Percentiles rank a stretch among this genome's conserved stretches.
Evolutionary conservation across 2,888 invertebrate genomes (phyloP).

Genomic region (Hypena proboscidalis): DNA sequence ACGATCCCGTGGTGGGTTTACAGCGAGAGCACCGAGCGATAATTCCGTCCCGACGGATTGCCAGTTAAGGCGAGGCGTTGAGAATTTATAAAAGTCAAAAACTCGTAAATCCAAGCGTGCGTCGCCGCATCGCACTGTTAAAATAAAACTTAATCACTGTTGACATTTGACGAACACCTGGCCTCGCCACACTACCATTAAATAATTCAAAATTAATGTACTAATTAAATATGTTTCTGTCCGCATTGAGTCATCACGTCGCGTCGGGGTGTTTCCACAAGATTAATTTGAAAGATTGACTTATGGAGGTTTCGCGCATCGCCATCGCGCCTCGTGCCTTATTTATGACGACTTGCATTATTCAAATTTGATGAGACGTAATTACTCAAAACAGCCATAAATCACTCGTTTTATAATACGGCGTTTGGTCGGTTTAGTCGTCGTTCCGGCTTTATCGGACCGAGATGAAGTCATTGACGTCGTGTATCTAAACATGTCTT

Average conservation of each 20-base stretch:
- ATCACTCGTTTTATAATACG: constrained; percentile 77
- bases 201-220: constrained; percentile 81
- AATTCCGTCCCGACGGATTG: constrained; percentile 72
- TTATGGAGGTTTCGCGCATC: constrained; percentile 75
- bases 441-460: constrained; percentile 60
- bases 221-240: constrained; percentile 81
- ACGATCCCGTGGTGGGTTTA: constrained; percentile 72
- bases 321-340: constrained; percentile 63
- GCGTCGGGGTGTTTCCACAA: constrained; percentile 67
- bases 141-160: constrained; percentile 81
- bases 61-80: constrained; percentile 77
- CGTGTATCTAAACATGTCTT: constrained; percentile 63
- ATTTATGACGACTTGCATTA: constrained; percentile 80
- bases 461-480: constrained; percentile 73
- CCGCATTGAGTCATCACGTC: constrained; percentile 77
- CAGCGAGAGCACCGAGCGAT: constrained; percentile 71
- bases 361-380: constrained; percentile 84
- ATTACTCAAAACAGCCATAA: constrained; percentile 83
- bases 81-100: constrained; percentile 81
- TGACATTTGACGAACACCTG: constrained; percentile 83
- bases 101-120: constrained; percentile 69
- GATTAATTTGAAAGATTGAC: constrained; percentile 80
- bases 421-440: constrained; percentile 70
- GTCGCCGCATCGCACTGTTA: constrained; percentile 57
- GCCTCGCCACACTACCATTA: constrained; percentile 64